Conservation (phyloP, 2,888 invertebrate genomes). For the Pollenia angustigena region DNA sequence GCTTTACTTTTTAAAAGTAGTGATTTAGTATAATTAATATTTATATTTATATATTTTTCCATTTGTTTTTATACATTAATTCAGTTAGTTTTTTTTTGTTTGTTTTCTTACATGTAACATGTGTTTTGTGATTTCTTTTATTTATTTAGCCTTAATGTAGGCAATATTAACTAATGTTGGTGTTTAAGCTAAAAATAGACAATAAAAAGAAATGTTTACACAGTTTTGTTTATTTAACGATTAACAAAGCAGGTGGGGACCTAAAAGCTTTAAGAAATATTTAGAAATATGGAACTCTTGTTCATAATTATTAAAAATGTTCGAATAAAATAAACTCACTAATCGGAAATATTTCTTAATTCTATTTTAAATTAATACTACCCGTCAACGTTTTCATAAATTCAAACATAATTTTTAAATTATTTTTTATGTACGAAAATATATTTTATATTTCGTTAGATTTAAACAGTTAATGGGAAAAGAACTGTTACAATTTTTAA, state of each 20-base stretch:
- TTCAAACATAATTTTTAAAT: too few relatives aligned
- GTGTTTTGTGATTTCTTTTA: slow-evolving; percentile 24
- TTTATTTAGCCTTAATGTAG: slow-evolving; percentile 34
- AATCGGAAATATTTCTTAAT: too few relatives aligned
- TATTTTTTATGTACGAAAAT: too few relatives aligned
- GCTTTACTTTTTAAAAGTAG: slow-evolving; percentile 60
- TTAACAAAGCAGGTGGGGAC: background rate
- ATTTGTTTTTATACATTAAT: background rate
- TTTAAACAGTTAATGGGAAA: too few relatives aligned
- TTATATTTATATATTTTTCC: slow-evolving; percentile 8
- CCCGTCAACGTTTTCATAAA: too few relatives aligned
- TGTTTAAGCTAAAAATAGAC: slow-evolving; percentile 24
- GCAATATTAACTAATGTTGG: background rate
- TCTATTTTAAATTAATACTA: too few relatives aligned
- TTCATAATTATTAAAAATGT: too few relatives aligned
- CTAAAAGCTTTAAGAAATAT: background rate
- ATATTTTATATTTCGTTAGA: too few relatives aligned
- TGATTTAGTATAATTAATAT: slow-evolving; percentile 71
- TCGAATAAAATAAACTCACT: too few relatives aligned
- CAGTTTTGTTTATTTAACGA: background rate
- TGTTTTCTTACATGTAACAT: background rate
- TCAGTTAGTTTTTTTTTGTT: background rate
- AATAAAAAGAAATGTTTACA: background rate
- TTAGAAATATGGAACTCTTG: background rate
- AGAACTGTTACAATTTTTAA: too few relatives aligned